Evolutionary conservation across 2,113 vertebrate species (phyloP).

Genomic region (Morone saxatilis): DNA sequence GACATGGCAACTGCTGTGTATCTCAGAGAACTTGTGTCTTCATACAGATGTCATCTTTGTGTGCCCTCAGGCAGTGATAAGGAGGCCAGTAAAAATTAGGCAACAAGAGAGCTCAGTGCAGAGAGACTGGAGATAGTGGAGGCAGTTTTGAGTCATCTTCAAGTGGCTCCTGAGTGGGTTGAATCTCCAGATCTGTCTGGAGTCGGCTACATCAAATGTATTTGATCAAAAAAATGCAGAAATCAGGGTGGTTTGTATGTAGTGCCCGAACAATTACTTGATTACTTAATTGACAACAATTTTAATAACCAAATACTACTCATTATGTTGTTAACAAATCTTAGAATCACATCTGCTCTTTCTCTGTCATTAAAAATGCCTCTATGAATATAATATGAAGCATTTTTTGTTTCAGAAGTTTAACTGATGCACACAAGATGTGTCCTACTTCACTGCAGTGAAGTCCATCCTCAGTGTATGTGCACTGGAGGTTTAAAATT

Average conservation of each 20-base stretch:
- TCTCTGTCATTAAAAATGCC: background rate
- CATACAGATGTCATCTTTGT: slow-evolving; percentile 26
- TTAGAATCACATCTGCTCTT: background rate
- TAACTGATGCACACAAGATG: background rate
- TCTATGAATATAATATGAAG: background rate
- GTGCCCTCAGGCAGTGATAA: slow-evolving; percentile 37
- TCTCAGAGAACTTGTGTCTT: slow-evolving; percentile 20
- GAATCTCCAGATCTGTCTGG: background rate
- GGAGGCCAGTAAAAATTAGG: slow-evolving; percentile 42
- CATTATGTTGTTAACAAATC: too few species aligned
- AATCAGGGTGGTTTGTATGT: background rate
- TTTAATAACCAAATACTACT: too few species aligned
- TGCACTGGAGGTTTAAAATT: background rate
- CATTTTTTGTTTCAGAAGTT: background rate
- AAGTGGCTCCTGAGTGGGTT: slow-evolving; percentile 27
- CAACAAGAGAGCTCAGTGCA: slow-evolving; percentile 16
- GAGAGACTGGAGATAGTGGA: slow-evolving; percentile 28
- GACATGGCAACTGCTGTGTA: background rate
- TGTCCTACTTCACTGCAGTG: background rate
- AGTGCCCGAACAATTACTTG: background rate
- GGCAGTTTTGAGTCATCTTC: slow-evolving; percentile 12
- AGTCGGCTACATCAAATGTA: background rate
- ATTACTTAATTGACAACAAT: background rate
- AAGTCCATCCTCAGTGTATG: background rate
- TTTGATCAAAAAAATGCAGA: slow-evolving; percentile 1